Conservation (phyloP, 2,888 invertebrate genomes). For the Xylocampa areola region DNA sequence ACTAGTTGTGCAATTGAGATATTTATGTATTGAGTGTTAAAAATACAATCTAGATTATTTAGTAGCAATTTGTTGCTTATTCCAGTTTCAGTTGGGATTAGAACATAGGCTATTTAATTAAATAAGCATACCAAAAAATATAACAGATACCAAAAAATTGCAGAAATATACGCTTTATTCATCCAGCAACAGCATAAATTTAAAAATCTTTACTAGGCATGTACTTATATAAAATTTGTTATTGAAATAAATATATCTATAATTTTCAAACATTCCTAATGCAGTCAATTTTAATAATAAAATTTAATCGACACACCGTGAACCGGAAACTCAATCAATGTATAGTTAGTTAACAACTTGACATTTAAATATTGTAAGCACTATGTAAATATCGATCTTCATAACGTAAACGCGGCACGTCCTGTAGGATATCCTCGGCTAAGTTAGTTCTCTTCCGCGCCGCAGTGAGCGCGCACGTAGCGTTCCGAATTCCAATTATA, state of each 20-base stretch:
- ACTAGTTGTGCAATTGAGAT: not conserved
- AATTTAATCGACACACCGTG: conserved; percentile 9
- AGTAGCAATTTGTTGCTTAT: not conserved
- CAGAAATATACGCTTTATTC: no score
- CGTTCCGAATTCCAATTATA: conserved; percentile 72
- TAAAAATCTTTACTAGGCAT: no score
- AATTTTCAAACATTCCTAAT: not conserved
- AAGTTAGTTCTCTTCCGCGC: conserved; percentile 84
- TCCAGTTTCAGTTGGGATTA: not conserved
- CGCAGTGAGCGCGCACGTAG: conserved; percentile 83
- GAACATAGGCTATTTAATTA: no score
- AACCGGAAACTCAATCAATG: conserved; percentile 55
- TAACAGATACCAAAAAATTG: no score
- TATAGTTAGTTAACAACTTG: conserved; percentile 65
- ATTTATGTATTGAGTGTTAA: not conserved
- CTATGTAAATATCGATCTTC: conserved; percentile 88
- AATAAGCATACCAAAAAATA: no score
- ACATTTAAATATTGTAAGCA: conserved; percentile 84
- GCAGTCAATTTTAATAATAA: conserved; percentile 7
- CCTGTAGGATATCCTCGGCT: conserved; percentile 84
- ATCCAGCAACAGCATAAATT: no score
- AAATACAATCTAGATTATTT: not conserved
- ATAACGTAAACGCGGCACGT: conserved; percentile 82
- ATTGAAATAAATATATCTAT: no score
- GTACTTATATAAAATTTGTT: no score